phyloP scores from a whole-genome alignment of 2,888 invertebrate species.

The Endotricha flammealis region DNA sequence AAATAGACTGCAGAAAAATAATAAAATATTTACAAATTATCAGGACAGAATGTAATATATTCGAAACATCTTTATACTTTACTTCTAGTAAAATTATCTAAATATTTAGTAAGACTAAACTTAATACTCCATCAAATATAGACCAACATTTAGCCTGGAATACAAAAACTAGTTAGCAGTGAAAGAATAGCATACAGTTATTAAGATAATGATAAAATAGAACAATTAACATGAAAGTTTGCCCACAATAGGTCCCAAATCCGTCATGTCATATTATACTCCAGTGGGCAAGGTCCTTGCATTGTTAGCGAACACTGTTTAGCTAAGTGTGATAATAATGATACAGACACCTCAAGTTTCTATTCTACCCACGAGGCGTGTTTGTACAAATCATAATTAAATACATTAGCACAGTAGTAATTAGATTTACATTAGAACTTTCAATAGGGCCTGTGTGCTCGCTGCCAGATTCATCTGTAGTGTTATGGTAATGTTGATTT shows the following conservation, averaged over 20 bases:
- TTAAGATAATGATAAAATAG: too few relatives aligned
- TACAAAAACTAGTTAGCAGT: too few relatives aligned
- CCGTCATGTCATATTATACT: constrained; percentile 4
- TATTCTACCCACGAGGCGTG: constrained; percentile 40
- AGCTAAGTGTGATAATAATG: constrained; percentile 25
- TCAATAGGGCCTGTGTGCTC: constrained; percentile 25
- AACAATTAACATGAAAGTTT: too few relatives aligned
- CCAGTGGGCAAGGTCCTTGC: constrained; percentile 8
- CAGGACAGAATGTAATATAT: too few relatives aligned
- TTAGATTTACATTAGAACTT: constrained; percentile 39
- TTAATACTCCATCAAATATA: too few relatives aligned
- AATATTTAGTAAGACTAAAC: too few relatives aligned
- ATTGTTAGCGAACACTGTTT: constrained; percentile 8
- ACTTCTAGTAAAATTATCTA: too few relatives aligned
- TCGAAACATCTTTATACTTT: too few relatives aligned
- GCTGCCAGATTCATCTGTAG: constrained; percentile 17
- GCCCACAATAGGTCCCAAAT: not conserved
- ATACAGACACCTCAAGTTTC: constrained; percentile 31
- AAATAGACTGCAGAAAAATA: too few relatives aligned
- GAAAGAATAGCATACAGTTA: too few relatives aligned
- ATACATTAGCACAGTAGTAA: constrained; percentile 44
- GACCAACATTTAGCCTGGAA: too few relatives aligned
- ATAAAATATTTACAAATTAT: too few relatives aligned
- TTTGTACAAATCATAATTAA: constrained; percentile 47
- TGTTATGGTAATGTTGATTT: constrained; percentile 14